phyloP scores from a whole-genome alignment of 2,797 vertebrate genomes.

The Lagocephalus sceleratus region DNA sequence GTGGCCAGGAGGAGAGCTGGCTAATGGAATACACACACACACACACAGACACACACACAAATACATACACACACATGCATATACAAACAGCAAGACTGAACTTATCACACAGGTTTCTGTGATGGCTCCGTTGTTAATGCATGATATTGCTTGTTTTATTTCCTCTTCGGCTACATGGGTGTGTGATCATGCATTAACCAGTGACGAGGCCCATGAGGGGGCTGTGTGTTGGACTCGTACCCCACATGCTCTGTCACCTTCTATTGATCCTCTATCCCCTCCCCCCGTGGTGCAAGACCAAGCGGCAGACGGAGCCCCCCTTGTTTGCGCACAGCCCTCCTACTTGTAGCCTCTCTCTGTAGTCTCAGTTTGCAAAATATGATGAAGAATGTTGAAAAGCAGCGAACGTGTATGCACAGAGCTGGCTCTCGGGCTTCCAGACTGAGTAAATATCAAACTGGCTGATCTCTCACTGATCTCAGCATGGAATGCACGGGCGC shows the following conservation, averaged over 20 bases:
- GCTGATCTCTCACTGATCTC: too few relatives aligned
- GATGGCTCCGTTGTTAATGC: slow-evolving; percentile 41
- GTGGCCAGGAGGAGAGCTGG: slow-evolving; percentile 70
- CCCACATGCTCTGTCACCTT: slow-evolving; percentile 67
- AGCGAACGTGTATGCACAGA: too few relatives aligned
- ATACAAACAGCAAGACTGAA: slow-evolving; percentile 24
- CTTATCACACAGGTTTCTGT: slow-evolving; percentile 30
- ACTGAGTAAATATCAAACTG: too few relatives aligned
- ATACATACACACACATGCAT: not conserved
- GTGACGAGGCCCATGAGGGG: slow-evolving; percentile 29
- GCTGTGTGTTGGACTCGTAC: slow-evolving; percentile 53
- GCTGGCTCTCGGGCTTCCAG: too few relatives aligned
- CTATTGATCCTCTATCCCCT: slow-evolving; percentile 60
- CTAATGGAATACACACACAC: slow-evolving; percentile 58
- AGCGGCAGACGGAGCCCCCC: slow-evolving; percentile 48
- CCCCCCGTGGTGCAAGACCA: slow-evolving; percentile 42
- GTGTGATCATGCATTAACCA: not conserved
- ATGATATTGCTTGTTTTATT: slow-evolving; percentile 13
- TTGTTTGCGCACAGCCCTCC: not conserved
- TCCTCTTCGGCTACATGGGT: slow-evolving; percentile 16
- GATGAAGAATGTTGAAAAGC: too few relatives aligned
- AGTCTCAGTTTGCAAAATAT: too few relatives aligned
- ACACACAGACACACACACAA: slow-evolving; percentile 9
- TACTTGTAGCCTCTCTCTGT: too few relatives aligned
- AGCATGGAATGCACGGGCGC: too few relatives aligned